phyloP scores from a whole-genome alignment of 2,888 invertebrate genomes.

The Horisme vitalbata region DNA sequence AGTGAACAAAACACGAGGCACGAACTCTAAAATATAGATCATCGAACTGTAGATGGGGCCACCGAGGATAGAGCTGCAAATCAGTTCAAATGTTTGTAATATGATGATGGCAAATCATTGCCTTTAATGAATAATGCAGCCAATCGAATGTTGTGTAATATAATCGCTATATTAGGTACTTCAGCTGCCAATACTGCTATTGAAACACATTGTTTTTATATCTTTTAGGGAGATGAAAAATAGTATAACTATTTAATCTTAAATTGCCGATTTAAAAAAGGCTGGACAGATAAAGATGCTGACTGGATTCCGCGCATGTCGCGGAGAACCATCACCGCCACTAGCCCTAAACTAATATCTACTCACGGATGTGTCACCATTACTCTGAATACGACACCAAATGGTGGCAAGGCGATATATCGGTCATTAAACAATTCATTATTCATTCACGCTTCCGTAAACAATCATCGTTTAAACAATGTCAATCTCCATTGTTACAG shows the following conservation, averaged over 20 bases:
- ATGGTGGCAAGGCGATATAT: slow-evolving; percentile 35
- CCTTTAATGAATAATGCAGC: too few species aligned
- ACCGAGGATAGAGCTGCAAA: slow-evolving; percentile 29
- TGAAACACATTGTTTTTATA: too few species aligned
- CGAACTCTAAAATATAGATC: slow-evolving; percentile 71
- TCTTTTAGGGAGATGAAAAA: too few species aligned
- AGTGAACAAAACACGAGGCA: slow-evolving; percentile 58
- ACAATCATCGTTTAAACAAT: slow-evolving; percentile 27
- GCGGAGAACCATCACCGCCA: slow-evolving; percentile 41
- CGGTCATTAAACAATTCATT: slow-evolving; percentile 28
- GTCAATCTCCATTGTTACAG: slow-evolving; percentile 57
- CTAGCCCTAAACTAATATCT: slow-evolving; percentile 62
- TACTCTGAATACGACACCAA: slow-evolving; percentile 42
- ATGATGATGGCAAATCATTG: too few species aligned
- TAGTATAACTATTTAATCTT: too few species aligned
- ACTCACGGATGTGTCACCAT: slow-evolving; percentile 55
- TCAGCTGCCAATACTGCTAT: too few species aligned
- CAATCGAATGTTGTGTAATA: too few species aligned
- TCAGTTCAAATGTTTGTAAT: too few species aligned
- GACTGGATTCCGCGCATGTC: slow-evolving; percentile 37
- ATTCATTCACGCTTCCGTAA: slow-evolving; percentile 37
- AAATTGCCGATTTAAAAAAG: too few species aligned
- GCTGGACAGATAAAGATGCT: too few species aligned
- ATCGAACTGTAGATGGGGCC: slow-evolving; percentile 71
- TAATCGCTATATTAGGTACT: too few species aligned